phyloP scores from a whole-genome alignment of 2,888 invertebrate genomes.

The Operophtera brumata region DNA sequence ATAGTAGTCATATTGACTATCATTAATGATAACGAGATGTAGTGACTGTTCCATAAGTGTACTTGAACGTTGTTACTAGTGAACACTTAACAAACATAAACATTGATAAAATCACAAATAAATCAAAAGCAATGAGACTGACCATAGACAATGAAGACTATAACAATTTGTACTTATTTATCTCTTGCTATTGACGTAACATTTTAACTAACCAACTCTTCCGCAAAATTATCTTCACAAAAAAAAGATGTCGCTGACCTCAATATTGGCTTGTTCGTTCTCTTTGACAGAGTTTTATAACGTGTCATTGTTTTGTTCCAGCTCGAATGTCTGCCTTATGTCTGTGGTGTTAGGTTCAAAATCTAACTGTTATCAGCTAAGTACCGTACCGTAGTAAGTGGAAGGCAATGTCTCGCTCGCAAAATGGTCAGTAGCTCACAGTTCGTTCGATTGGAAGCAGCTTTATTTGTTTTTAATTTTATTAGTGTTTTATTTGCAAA shows the following conservation, averaged over 20 bases:
- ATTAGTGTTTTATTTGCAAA: constrained; percentile 4
- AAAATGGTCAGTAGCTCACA: constrained; percentile 46
- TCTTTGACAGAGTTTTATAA: constrained; percentile 41
- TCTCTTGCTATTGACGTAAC: constrained; percentile 40
- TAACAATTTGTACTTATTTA: constrained; percentile 32
- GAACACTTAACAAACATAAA: not conserved
- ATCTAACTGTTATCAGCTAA: constrained; percentile 18
- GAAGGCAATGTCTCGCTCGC: constrained; percentile 41
- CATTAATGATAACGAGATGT: too few species aligned
- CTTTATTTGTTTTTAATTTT: constrained; percentile 13
- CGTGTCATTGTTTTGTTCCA: not conserved
- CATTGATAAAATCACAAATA: constrained; percentile 7
- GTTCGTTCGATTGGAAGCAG: constrained; percentile 39
- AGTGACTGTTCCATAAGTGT: too few species aligned
- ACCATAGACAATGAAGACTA: constrained; percentile 52
- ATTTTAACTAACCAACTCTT: constrained; percentile 46
- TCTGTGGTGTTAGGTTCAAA: constrained; percentile 29
- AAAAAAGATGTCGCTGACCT: constrained; percentile 78
- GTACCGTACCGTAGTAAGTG: constrained; percentile 36
- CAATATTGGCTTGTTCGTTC: constrained; percentile 47
- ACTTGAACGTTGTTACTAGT: too few species aligned
- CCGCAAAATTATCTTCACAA: constrained; percentile 59
- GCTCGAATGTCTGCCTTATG: constrained; percentile 23
- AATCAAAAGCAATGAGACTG: constrained; percentile 34
- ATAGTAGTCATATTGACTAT: not conserved